Base-by-base conservation (phyloP, 2,797 vertebrate species). In the Acestrorhynchus altus region DNA sequence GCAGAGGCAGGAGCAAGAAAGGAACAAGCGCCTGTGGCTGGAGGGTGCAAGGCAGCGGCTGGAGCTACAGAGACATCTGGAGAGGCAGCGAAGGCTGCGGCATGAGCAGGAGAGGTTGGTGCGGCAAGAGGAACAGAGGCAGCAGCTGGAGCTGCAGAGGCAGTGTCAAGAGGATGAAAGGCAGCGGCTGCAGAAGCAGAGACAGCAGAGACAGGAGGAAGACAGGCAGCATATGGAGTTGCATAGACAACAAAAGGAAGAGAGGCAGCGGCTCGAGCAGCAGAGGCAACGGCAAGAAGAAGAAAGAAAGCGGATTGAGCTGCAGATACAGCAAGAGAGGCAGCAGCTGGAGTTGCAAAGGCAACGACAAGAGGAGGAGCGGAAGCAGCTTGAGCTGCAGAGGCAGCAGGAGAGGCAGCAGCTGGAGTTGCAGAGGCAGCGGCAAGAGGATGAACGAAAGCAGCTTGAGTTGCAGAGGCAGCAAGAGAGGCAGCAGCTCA, bases 1-100 rank as follows among this genome's bases (percentile, higher is more conserved):
- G 90, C 8, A 88, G 88, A 72, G 91, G 16, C 81, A 92, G 84
- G 92, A 93, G 75, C 76, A 92, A 76, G 90, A 90, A 0, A 78
- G 67, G 54, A 61, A 52, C 39, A 31, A 63, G 15, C 68, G 69
- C 16, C 35, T 51, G 39, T 67, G 60, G 74, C 49, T 69, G 64
- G 64, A 81, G 44, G 59, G 51, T 20, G 77, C 75, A 22, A 70
- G 68, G 64, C 81, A 81, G 70, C 51, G 76, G 15, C 56, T 77
- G 51, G 74, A 74, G 76, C 51, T 70, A 7, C 81, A 70, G 73
- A 71, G 66, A 51, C 72, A 77, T 20, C 66, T 74, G n/a, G 46
- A 78, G 56, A 46, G 61, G 51, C 81, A 70, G 20, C 40, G 24
- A 46, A 39, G 15, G 10, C 63, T 75, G 13, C 47, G 51, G 28